Conservation (phyloP, 2,888 invertebrate species). For the Lutraria lutraria region DNA sequence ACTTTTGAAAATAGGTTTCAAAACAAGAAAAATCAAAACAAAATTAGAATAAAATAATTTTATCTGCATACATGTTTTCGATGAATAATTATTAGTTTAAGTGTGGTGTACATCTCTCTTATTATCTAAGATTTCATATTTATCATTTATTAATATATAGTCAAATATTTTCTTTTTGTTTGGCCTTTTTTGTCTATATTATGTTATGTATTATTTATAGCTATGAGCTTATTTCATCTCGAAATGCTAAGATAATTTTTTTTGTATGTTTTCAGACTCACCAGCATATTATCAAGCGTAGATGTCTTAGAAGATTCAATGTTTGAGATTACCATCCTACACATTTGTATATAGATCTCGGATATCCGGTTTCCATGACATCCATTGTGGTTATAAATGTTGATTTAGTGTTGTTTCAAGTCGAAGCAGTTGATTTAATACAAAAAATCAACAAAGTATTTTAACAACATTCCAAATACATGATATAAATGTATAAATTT, state of each 20-base stretch:
- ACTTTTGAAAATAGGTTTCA: no score
- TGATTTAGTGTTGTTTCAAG: neutral
- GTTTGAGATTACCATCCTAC: neutral
- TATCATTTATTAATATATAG: no score
- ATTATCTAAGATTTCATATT: no score
- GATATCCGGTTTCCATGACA: neutral
- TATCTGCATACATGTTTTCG: no score
- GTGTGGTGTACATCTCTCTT: no score
- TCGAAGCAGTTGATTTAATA: neutral
- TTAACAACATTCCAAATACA: neutral
- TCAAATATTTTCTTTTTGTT: no score
- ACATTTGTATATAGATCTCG: conserved; percentile 4
- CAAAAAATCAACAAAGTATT: neutral
- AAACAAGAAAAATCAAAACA: no score
- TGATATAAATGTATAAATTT: no score
- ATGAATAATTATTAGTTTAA: no score
- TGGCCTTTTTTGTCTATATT: no score
- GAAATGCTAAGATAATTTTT: neutral
- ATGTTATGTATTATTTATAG: neutral
- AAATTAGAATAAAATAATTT: no score
- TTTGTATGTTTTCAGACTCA: neutral
- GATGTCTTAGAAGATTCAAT: neutral
- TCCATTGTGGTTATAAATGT: neutral
- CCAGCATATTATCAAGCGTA: neutral
- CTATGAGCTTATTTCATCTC: neutral